These are phyloP conservation scores for Caenorhabditis sp. DNA, from an alignment of 2,888 invertebrate species.

Conservation along the genomic window DNA sequence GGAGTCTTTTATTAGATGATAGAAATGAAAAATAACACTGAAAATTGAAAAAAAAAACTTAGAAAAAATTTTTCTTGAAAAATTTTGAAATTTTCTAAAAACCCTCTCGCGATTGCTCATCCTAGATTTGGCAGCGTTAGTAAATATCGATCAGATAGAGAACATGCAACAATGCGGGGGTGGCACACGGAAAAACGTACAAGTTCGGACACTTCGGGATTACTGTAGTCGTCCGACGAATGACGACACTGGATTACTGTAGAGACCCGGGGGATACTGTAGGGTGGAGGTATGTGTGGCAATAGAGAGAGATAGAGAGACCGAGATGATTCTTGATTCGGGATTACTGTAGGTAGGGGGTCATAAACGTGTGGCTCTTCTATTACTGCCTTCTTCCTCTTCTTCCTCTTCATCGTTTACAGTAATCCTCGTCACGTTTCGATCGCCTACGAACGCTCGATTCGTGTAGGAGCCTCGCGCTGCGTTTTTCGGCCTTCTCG, in stretches of 20 bases:
- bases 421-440: constrained; percentile 57
- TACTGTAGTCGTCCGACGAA: too few relatives aligned
- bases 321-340: too few relatives aligned
- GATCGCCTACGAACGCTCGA: constrained; percentile 20
- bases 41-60: too few relatives aligned
- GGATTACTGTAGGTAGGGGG: constrained; percentile 14
- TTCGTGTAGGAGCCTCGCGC: constrained; percentile 44
- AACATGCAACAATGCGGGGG: not conserved
- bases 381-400: constrained; percentile 11
- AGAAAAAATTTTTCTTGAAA: too few relatives aligned
- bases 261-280: not conserved
- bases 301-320: too few relatives aligned
- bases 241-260: not conserved
- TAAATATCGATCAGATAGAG: not conserved
- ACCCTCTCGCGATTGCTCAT: too few relatives aligned
- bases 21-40: too few relatives aligned
- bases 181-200: not conserved
- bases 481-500: not conserved
- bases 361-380: constrained; percentile 18
- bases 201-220: not conserved
- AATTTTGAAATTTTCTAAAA: too few relatives aligned
- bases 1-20: too few relatives aligned
- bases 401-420: constrained; percentile 53
- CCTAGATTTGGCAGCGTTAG: not conserved
- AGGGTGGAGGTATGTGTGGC: too few relatives aligned